Evolutionary conservation across 2,113 vertebrate species (phyloP).

Genomic region (Lepidothrix coronata): DNA sequence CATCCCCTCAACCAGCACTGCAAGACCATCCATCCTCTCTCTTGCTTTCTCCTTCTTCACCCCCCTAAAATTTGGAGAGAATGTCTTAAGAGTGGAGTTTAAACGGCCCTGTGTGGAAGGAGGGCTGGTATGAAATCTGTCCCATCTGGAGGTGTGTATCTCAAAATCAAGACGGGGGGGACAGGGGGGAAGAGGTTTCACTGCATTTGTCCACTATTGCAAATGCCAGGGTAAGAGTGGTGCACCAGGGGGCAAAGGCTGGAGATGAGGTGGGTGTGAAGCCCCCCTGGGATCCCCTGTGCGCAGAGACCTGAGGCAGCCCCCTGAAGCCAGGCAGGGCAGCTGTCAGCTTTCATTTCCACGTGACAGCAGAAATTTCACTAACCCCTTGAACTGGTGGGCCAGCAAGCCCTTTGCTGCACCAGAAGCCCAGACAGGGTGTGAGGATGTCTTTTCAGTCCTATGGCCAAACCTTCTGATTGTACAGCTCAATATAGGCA

Average conservation of each 20-base stretch:
- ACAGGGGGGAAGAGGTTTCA: accelerated
- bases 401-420: not conserved
- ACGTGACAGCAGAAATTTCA: not conserved
- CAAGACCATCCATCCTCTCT: not conserved
- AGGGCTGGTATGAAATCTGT: not conserved
- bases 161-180: not conserved
- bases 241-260: accelerated
- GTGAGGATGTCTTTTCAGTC: not conserved
- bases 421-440: not conserved
- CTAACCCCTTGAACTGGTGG: not conserved
- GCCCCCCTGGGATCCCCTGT: not conserved
- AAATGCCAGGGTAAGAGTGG: not conserved
- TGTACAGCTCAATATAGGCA: not conserved
- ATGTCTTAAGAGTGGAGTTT: not conserved
- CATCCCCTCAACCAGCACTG: accelerated
- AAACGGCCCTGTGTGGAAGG: not conserved
- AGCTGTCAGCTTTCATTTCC: not conserved
- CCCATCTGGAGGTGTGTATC: not conserved
- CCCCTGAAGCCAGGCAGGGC: not conserved
- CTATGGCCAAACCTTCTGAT: not conserved
- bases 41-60: not conserved
- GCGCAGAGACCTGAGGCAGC: not conserved
- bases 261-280: not conserved
- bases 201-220: no score
- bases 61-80: not conserved